These are phyloP conservation scores for Dolichopus griseipennis DNA, from an alignment of 2,888 invertebrate species.

Conservation along the genomic window DNA sequence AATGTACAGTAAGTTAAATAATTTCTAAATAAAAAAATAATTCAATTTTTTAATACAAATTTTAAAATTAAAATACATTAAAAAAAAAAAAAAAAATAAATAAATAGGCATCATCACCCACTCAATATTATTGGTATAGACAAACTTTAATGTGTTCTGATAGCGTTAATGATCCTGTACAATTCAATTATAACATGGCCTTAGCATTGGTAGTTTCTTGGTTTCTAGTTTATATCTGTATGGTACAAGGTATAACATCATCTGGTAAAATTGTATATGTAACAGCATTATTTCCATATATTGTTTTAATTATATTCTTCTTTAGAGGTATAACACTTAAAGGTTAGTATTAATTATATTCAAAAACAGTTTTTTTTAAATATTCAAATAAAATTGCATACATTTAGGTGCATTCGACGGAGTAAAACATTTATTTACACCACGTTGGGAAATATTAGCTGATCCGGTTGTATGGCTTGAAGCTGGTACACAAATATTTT, in stretches of 20 bases:
- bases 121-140: conserved; percentile 92
- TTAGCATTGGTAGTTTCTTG: conserved; percentile 80
- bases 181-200: conserved; percentile 87
- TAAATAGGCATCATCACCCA: conserved; percentile 67
- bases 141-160: conserved; percentile 83
- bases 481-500: conserved; percentile 96
- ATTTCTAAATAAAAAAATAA: neutral
- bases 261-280: conserved; percentile 95
- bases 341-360: conserved; percentile 48
- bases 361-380: conserved; percentile 13
- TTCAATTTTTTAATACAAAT: conserved; percentile 12
- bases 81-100: neutral
- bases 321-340: conserved; percentile 85
- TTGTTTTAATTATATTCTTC: conserved; percentile 92
- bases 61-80: conserved; percentile 7
- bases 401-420: conserved; percentile 55
- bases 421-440: conserved; percentile 79
- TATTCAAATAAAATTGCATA: neutral
- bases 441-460: conserved; percentile 81
- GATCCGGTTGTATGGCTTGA: conserved; percentile 97
- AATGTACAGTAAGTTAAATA: conserved; percentile 61
- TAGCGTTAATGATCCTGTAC: conserved; percentile 75
- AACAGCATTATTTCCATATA: conserved; percentile 93
- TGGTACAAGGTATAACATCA: conserved; percentile 95
- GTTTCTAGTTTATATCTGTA: conserved; percentile 91